These are phyloP conservation scores for Pseudomyrmex concolor DNA, from an alignment of 1,140 invertebrate species.

Conservation along the genomic window DNA sequence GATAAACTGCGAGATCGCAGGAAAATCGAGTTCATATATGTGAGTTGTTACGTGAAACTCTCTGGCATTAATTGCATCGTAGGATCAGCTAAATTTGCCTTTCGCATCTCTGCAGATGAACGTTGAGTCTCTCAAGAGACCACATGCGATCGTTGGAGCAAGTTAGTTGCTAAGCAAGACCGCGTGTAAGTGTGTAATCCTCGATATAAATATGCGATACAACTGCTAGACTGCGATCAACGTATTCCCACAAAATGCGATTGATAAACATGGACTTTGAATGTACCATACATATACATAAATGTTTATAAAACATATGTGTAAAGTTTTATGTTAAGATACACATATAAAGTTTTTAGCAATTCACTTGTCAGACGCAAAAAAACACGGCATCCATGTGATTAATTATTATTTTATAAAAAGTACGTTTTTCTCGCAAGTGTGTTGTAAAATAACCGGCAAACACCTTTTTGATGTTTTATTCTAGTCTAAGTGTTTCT, in stretches of 20 bases:
- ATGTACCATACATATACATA: not conserved
- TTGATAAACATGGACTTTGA: conserved; percentile 4
- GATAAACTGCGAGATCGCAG: not conserved
- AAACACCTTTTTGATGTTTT: too few species aligned
- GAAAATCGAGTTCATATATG: not conserved
- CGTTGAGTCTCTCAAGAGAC: not conserved
- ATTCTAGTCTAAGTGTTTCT: too few species aligned
- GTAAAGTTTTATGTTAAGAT: too few species aligned
- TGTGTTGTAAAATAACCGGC: too few species aligned
- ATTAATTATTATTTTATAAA: too few species aligned
- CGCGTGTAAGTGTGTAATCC: conserved; percentile 4
- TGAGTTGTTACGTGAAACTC: not conserved
- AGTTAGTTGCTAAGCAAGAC: conserved; percentile 14
- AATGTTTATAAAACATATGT: not conserved
- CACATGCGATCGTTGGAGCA: not conserved
- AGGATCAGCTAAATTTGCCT: conserved; percentile 17
- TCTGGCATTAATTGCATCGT: not conserved
- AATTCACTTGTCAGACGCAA: not conserved
- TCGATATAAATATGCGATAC: conserved; percentile 25
- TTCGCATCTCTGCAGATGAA: not conserved
- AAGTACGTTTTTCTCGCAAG: too few species aligned
- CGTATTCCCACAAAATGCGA: not conserved
- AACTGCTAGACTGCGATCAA: not conserved
- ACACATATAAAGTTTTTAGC: too few species aligned
- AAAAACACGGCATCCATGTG: not conserved